Evolutionary conservation across 1,140 invertebrate species (phyloP), one percentile per base, ranked within the genome.

Genomic region (Calliopsis andreniformis): DNA sequence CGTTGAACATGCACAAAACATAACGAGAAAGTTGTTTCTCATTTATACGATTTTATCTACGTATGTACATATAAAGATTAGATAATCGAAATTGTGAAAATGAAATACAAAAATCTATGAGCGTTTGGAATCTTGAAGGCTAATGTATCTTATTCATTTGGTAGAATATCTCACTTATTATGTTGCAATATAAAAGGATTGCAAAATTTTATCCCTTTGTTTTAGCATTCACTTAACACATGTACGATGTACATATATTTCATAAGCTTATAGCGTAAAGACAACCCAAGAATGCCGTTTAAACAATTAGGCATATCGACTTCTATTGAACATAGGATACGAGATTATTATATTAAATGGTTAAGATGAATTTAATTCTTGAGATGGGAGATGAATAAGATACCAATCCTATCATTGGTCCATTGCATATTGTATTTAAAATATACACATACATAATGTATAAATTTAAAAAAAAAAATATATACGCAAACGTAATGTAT

Each of bases 1-100:
- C 64, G 45, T 79, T 83, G 78, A 63, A 49, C 16, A 69, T 45
- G 56, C 71, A 76, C 55, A 75, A n/a, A 67, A 75, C 20, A 18
- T 20, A 28, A 61, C 12, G 62, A 51, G 51, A 35, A 75, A 35
- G 28, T 45, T 62, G 42, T 68, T 67, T 68, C 55, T 47, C 56
- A 63, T 59, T 39, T 66, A 59, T 49, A 82, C 71, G 51, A 78
- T 83, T 83, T 83, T 56, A 80, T 61, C 67, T 45, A 69, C 23
- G 71, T 67, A 66, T 83, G 80, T 83, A 83, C 66, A 83, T 83
- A 83, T 67, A 51, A 63, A 71, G 61, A 83, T 84, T 84, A 84
- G 82, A 68, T 84, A 84, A 84, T 79, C 81, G 76, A 84, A 83
- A 83, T 84, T 84, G 81, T 83, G 80, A 78, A 76, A 79, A 83